Conservation (phyloP, 1,140 invertebrate species). For the Apocrypta bakeri region DNA sequence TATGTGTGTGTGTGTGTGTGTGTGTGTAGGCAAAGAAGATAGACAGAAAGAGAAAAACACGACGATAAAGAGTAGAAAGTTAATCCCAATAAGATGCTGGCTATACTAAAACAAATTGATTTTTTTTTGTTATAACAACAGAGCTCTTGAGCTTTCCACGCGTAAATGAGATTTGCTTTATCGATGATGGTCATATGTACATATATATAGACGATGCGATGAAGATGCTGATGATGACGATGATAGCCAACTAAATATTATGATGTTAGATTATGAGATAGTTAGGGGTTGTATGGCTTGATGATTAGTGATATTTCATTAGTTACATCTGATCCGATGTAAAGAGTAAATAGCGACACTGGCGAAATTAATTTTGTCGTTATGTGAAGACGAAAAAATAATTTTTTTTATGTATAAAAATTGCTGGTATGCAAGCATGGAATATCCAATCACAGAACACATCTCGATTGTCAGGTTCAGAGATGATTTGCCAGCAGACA, state of each 20-base stretch:
- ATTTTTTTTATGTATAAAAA: neutral
- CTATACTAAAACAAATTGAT: neutral
- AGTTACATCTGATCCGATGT: no score
- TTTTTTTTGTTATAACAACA: neutral
- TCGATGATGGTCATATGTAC: no score
- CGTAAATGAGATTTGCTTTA: conserved; percentile 1
- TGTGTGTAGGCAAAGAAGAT: conserved; percentile 9
- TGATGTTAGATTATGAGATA: neutral
- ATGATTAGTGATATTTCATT: neutral
- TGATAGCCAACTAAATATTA: conserved; percentile 3
- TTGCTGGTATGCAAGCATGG: neutral
- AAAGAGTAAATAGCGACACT: no score
- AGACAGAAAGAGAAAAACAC: conserved; percentile 18
- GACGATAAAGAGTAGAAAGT: neutral
- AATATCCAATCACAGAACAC: neutral
- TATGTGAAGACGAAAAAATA: no score
- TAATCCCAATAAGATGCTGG: conserved; percentile 2
- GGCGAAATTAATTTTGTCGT: neutral
- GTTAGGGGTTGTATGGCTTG: neutral
- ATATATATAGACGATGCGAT: neutral
- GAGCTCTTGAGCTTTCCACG: neutral
- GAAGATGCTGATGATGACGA: conserved; percentile 8
- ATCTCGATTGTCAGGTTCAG: neutral
- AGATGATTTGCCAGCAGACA: neutral
- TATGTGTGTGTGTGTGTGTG: no score